Conservation (phyloP, 2,888 invertebrate species). For the Callyntrura sp. region DNA sequence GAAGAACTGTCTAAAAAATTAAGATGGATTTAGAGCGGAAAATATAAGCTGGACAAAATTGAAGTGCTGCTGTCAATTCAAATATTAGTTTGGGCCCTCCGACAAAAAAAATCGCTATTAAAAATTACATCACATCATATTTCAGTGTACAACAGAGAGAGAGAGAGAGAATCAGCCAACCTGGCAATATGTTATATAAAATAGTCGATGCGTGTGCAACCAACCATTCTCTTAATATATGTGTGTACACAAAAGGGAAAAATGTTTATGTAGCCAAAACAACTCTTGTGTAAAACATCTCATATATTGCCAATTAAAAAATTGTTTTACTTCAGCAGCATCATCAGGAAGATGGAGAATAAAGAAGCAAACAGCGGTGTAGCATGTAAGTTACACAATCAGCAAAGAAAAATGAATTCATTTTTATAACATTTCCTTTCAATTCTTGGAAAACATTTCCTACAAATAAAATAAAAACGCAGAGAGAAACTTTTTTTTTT, state of each 20-base stretch:
- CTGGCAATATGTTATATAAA: too few relatives aligned
- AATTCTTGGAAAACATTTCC: slow-evolving; percentile 36
- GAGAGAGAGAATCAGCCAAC: too few relatives aligned
- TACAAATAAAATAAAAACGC: neutral
- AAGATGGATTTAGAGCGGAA: too few relatives aligned
- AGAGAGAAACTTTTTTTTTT: neutral
- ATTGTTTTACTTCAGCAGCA: neutral
- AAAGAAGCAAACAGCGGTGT: neutral
- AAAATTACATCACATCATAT: too few relatives aligned
- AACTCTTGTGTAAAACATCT: neutral
- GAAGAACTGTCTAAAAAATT: too few relatives aligned
- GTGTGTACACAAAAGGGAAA: neutral
- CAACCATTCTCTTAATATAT: too few relatives aligned
- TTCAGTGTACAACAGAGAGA: too few relatives aligned
- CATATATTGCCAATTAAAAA: neutral
- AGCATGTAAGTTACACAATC: neutral
- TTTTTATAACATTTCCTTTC: neutral
- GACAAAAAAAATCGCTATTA: too few relatives aligned
- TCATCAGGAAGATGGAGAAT: neutral
- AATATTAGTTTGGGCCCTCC: too few relatives aligned
- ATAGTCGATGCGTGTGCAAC: too few relatives aligned
- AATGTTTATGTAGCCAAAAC: neutral
- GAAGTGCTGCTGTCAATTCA: too few relatives aligned
- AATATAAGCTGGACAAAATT: too few relatives aligned
- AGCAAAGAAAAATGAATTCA: neutral